A percentile compares a stretch with the other conserved stretches of the same genome.
These are phyloP conservation scores for Isaurus tuberculatus DNA, from an alignment of 92 coral and sea anemone species.

Conservation along the genomic window DNA sequence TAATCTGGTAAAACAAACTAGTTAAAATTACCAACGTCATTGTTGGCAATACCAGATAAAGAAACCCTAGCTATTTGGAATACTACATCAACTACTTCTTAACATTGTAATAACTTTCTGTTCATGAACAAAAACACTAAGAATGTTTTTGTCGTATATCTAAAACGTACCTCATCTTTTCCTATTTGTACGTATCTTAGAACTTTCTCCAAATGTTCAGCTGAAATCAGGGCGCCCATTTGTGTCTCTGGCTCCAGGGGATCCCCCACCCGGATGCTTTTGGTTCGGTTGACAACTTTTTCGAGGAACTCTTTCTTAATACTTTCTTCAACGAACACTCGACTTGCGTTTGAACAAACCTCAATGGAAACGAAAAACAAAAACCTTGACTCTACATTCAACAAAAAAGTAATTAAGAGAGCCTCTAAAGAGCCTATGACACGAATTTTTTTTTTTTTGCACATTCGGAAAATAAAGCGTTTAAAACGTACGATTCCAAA, in stretches of 20 bases:
- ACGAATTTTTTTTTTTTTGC: too few species aligned
- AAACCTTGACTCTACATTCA: too few species aligned
- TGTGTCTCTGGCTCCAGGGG: conserved; percentile 90
- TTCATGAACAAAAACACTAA: background rate
- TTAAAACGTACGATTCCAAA: too few species aligned
- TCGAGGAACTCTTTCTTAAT: conserved; percentile 79
- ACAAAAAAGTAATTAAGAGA: too few species aligned
- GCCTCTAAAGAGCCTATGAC: too few species aligned
- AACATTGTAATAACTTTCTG: background rate
- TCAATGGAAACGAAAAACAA: conserved; percentile 16
- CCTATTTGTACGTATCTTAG: conserved; percentile 84
- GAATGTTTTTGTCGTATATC: background rate
- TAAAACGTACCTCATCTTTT: conserved; percentile 71
- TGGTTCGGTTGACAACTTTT: conserved; percentile 83
- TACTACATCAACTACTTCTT: too few species aligned
- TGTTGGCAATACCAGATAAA: too few species aligned
- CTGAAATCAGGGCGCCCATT: conserved; percentile 94
- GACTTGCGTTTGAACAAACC: conserved; percentile 97
- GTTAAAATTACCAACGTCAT: too few species aligned
- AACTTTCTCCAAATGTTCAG: conserved; percentile 83
- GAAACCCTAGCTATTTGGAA: too few species aligned
- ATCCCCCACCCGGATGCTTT: conserved; percentile 88
- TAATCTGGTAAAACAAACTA: too few species aligned
- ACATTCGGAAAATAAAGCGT: too few species aligned
- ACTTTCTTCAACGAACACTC: conserved; percentile 92